Base-by-base conservation (phyloP, 2,888 invertebrate species). In the Polyommatus icarus region DNA sequence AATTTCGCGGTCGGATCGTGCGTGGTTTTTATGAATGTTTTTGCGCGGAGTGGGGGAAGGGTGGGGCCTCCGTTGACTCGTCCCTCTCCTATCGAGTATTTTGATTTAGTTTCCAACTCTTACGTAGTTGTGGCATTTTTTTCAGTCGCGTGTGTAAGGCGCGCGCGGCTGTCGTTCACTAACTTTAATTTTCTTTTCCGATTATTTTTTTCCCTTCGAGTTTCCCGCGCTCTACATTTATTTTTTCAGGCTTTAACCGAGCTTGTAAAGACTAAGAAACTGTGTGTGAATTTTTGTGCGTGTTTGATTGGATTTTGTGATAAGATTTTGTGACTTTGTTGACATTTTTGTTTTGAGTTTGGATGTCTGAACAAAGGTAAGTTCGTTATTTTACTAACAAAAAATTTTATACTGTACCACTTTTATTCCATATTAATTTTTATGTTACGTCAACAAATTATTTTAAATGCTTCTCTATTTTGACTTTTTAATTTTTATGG, bases 41-140 rank as follows among this genome's bases (percentile, higher is more conserved):
- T 94, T 93, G 92, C 92, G 91, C 81, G 82, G 88, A 88, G 93
- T 89, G 92, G 93, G 93, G 91, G 91, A 84, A 90, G 92, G 93
- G 93, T 91, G 93, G 93, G 91, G 93, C 93, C 87, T 91, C 84
- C 78, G 84, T 82, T 86, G 93, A 90, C 87, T 91, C 93, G 93
- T 92, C 93, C 93, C 93, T 93, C 93, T 91, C 87, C 91, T 91
- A 92, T 91, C 91, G 88, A 87, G 91, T 94, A 94, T 94, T 94
- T 93, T 94, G 93, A 94, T 93, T 94, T 94, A 94, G 93, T 93
- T 94, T 93, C 91, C 88, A 87, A 93, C 89, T 90, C 92, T 93
- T 93, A 93, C 93, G 92, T 91, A 90, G 92, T 91, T 93, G 92
- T 91, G 88, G 92, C 89, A 89, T 89, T 91, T 94, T 93, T 94